Conservation (phyloP, 2,113 vertebrate species). For the Rhea americana region DNA sequence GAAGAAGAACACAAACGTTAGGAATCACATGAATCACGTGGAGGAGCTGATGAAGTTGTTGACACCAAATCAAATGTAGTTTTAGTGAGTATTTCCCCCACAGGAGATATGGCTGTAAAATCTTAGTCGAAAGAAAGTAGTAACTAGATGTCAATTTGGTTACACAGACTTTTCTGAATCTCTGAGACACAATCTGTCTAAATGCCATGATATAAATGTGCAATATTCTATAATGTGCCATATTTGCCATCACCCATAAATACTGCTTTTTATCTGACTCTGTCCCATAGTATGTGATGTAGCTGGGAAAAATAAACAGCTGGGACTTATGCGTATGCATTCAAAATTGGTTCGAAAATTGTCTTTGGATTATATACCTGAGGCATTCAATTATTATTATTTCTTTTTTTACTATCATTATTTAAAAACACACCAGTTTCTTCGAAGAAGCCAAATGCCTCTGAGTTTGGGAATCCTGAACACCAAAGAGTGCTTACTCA, state of each 20-base stretch:
- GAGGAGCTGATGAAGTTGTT: constrained; percentile 30
- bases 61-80: constrained; percentile 48
- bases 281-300: background rate
- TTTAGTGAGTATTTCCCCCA: constrained; percentile 26
- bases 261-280: background rate
- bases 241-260: background rate
- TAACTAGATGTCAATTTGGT: background rate
- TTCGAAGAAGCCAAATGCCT: background rate
- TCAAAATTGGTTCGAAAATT: background rate
- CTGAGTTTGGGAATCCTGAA: background rate
- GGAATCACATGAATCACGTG: constrained; percentile 9
- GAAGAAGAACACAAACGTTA: constrained; percentile 25
- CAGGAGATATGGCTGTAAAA: background rate
- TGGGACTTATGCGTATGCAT: fast-evolving
- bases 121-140: background rate
- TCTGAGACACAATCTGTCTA: background rate
- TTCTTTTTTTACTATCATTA: background rate
- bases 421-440: background rate
- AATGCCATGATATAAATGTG: background rate
- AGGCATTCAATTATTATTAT: background rate
- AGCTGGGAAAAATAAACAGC: background rate
- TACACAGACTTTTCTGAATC: background rate
- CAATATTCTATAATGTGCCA: background rate
- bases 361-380: fast-evolving
- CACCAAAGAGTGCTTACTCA: background rate